Conservation (phyloP, 1,140 invertebrate species). For the Penaeus japonicus region DNA sequence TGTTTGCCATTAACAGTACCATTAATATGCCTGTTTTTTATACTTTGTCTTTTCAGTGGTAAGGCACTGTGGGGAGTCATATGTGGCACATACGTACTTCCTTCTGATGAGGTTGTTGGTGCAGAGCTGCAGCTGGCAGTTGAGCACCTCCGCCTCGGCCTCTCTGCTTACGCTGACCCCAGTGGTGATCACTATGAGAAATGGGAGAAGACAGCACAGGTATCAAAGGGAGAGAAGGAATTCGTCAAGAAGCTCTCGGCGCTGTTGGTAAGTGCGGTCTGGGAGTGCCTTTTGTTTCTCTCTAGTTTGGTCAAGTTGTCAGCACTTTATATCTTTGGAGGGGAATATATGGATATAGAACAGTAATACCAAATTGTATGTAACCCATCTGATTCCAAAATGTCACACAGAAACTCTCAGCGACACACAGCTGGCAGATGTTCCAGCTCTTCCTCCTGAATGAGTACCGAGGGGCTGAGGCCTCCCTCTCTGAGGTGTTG, state of each 20-base stretch:
- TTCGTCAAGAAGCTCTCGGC: constrained; percentile 43
- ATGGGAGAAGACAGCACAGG: constrained; percentile 26
- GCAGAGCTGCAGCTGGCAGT: constrained; percentile 31
- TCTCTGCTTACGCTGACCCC: constrained; percentile 23
- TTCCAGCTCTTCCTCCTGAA: constrained; percentile 17
- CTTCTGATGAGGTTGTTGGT: constrained; percentile 45
- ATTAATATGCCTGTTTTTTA: not conserved
- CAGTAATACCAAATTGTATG: no score
- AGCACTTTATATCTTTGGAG: no score
- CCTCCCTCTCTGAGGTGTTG: constrained; percentile 19
- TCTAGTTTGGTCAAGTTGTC: no score
- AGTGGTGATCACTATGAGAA: constrained; percentile 10
- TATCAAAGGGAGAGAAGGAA: constrained; percentile 16
- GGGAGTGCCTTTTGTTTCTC: no score
- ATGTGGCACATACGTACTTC: constrained; percentile 47
- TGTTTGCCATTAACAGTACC: not conserved
- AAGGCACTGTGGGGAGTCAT: constrained; percentile 50
- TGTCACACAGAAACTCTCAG: no score
- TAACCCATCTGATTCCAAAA: no score
- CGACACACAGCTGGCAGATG: no score
- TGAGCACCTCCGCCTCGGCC: constrained; percentile 13
- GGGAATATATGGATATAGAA: no score
- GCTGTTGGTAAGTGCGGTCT: constrained; percentile 19
- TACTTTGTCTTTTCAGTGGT: constrained; percentile 19
- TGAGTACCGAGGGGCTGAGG: constrained; percentile 35